phyloP scores from a whole-genome alignment of 2,113 vertebrate genomes.

The Trinectes maculatus region DNA sequence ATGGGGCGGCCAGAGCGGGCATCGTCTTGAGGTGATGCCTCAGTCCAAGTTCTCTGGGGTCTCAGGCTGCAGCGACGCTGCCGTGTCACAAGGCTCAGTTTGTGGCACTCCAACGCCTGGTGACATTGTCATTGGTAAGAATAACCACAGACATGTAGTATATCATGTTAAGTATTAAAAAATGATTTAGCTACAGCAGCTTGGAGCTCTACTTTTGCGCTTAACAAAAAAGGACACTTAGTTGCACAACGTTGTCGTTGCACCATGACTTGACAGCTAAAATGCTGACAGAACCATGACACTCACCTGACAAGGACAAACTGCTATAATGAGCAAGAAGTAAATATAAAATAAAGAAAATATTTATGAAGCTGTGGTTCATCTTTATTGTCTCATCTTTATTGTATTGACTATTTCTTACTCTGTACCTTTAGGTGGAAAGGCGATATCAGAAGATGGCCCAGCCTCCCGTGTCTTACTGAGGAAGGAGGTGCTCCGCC shows the following conservation, averaged over 20 bases:
- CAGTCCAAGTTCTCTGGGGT: slow-evolving; percentile 96
- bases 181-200: no score
- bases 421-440: slow-evolving; percentile 82
- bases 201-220: no score
- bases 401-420: not conserved
- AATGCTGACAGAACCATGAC: no score
- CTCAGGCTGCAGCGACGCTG: slow-evolving; percentile 94
- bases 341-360: not conserved
- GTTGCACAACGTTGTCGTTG: no score
- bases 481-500: slow-evolving; percentile 94
- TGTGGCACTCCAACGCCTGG: slow-evolving; percentile 90
- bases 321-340: no score
- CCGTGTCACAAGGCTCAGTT: slow-evolving; percentile 91
- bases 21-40: slow-evolving; percentile 92
- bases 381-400: not conserved
- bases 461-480: slow-evolving; percentile 93
- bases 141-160: not conserved
- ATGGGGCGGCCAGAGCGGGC: slow-evolving; percentile 92
- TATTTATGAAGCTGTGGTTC: not conserved
- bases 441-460: slow-evolving; percentile 93
- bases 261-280: no score
- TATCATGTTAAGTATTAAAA: not conserved
- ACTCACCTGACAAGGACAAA: no score
- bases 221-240: no score
- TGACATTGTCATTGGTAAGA: slow-evolving; percentile 90